A percentile compares a stretch with the other conserved stretches of the same genome.
Conservation (phyloP, 2,888 invertebrate genomes). For the Octodonta nipae region DNA sequence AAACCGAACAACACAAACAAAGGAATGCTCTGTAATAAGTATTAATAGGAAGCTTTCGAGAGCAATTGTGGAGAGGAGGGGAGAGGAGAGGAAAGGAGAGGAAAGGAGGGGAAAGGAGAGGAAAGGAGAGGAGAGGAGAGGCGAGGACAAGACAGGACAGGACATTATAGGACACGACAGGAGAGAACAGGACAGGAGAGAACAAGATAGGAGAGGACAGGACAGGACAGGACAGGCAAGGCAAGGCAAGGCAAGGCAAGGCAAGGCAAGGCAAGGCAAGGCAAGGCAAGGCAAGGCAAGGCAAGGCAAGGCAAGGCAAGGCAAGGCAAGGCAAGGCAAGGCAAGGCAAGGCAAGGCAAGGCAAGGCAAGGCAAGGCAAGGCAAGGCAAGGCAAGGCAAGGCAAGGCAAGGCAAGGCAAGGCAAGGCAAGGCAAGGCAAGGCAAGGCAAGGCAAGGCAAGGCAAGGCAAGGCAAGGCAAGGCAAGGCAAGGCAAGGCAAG, state of each 20-base stretch:
- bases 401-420: conserved; percentile 2
- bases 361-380: conserved; percentile 3
- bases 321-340: conserved; percentile 3
- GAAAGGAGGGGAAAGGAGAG: no score
- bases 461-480: conserved; percentile 1
- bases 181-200: conserved; percentile 4
- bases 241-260: conserved; percentile 3
- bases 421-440: conserved; percentile 2
- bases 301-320: conserved; percentile 3
- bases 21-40: no score
- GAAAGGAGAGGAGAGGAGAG: background rate
- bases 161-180: conserved; percentile 4
- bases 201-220: conserved; percentile 4
- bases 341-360: conserved; percentile 3
- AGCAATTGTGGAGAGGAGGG: no score
- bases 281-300: conserved; percentile 3
- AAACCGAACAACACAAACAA: no score
- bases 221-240: conserved; percentile 4
- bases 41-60: no score
- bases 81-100: no score
- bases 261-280: conserved; percentile 3
- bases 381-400: conserved; percentile 3
- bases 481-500: conserved; percentile 2
- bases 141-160: conserved; percentile 4
- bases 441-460: conserved; percentile 2